A percentile compares a stretch with the other conserved stretches of the same genome.
Conservation (phyloP, 1,140 invertebrate genomes). For the Dendrolimus punctatus region DNA sequence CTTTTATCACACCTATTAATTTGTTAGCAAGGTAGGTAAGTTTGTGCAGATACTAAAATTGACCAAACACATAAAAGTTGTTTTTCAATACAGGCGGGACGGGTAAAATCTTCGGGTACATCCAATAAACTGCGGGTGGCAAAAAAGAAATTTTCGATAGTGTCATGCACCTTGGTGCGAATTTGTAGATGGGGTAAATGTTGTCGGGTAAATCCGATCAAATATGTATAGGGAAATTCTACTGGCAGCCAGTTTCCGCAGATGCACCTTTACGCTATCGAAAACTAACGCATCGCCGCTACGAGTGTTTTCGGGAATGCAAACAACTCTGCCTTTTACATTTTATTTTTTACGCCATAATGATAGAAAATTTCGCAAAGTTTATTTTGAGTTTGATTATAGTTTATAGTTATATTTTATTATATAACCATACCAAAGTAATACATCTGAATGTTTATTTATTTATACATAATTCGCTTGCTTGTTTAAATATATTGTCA, state of each 20-base stretch:
- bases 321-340: neutral
- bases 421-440: too few species aligned
- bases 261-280: slow-evolving; percentile 12
- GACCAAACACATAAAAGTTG: neutral
- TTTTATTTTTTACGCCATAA: neutral
- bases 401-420: too few species aligned
- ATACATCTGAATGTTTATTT: too few species aligned
- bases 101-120: slow-evolving; percentile 8
- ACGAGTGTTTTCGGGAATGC: slow-evolving; percentile 7
- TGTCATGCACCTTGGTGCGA: slow-evolving; percentile 17
- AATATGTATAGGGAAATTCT: slow-evolving; percentile 30
- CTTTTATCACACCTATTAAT: too few species aligned
- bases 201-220: slow-evolving; percentile 30
- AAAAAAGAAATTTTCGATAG: slow-evolving; percentile 20
- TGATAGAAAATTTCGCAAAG: neutral
- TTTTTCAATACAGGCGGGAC: neutral
- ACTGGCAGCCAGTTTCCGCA: slow-evolving; percentile 14
- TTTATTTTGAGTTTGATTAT: slow-evolving; percentile 1
- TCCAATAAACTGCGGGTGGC: slow-evolving; percentile 8
- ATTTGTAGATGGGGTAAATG: slow-evolving; percentile 23
- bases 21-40: too few species aligned
- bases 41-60: too few species aligned
- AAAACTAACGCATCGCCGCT: slow-evolving; percentile 15
- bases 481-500: too few species aligned
- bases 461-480: too few species aligned